Evolutionary conservation across 2,113 vertebrate genomes (phyloP).

Genomic region (Craseonycteris thonglongyai): DNA sequence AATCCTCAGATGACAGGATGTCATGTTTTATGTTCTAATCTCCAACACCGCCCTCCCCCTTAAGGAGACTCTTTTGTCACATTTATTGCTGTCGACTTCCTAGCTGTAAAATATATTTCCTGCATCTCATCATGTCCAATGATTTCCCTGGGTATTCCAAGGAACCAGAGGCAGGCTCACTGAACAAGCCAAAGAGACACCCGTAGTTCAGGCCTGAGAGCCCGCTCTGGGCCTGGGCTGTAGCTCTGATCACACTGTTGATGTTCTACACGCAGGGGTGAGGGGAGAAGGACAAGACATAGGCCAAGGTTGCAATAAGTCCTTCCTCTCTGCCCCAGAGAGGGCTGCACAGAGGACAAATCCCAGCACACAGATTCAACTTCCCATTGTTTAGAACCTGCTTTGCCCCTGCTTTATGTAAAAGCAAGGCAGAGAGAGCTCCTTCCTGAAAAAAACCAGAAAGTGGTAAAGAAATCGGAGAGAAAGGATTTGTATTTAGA

Average conservation of each 20-base stretch:
- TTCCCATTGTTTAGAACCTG: neutral
- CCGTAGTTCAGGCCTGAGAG: neutral
- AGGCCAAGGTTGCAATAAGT: neutral
- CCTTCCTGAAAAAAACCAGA: neutral
- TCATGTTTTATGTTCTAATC: constrained; percentile 59
- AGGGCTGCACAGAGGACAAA: constrained; percentile 27
- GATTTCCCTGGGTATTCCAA: neutral
- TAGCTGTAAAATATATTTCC: constrained; percentile 55
- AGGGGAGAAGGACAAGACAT: neutral
- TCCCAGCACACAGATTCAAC: neutral
- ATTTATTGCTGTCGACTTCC: constrained; percentile 52
- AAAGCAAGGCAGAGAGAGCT: constrained; percentile 17
- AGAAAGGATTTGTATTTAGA: neutral
- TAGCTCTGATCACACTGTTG: neutral
- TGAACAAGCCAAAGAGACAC: neutral
- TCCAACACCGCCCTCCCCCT: neutral
- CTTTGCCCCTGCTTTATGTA: constrained; percentile 3
- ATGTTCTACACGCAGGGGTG: neutral
- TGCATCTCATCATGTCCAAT: constrained; percentile 30
- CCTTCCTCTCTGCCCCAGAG: neutral
- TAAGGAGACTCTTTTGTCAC: constrained; percentile 39
- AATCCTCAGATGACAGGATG: constrained; percentile 52
- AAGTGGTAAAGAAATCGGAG: neutral
- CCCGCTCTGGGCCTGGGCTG: neutral
- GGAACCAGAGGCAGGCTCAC: neutral